Evolutionary conservation across 2,888 invertebrate genomes (phyloP).

Genomic region (Papilio protenor): DNA sequence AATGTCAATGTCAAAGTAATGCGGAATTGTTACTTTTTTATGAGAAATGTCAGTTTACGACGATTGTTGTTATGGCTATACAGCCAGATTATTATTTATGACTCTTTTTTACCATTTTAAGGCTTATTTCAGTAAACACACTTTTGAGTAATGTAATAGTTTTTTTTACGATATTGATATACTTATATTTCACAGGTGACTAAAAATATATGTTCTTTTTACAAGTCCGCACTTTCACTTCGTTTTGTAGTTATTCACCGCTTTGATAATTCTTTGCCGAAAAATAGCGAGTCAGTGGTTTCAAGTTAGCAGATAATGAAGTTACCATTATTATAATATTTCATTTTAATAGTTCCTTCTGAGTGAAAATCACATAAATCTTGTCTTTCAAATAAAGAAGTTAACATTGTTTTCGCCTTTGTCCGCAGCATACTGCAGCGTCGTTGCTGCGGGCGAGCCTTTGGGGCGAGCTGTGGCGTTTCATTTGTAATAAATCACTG

Average conservation of each 20-base stretch:
- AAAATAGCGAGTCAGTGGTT: not conserved
- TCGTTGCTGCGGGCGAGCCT: slow-evolving; percentile 20
- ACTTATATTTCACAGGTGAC: too few species aligned
- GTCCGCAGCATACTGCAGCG: slow-evolving; percentile 24
- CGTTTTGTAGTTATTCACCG: not conserved
- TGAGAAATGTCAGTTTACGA: not conserved
- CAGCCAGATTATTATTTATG: not conserved
- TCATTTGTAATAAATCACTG: slow-evolving; percentile 40
- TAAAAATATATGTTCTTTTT: too few species aligned
- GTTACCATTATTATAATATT: slow-evolving; percentile 2
- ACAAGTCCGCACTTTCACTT: not conserved
- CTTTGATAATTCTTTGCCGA: not conserved
- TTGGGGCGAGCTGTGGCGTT: slow-evolving; percentile 28
- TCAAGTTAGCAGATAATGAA: not conserved
- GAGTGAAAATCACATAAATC: slow-evolving; percentile 27
- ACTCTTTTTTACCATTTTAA: too few species aligned
- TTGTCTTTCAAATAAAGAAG: slow-evolving; percentile 25
- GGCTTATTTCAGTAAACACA: too few species aligned
- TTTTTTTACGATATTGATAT: too few species aligned
- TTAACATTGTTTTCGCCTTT: slow-evolving; percentile 19
- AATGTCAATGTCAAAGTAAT: not conserved
- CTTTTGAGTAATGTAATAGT: too few species aligned
- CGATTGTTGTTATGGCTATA: not conserved
- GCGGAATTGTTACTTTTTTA: not conserved
- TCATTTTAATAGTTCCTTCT: slow-evolving; percentile 7